These are phyloP conservation scores for Ailurus styani DNA, from an alignment of 2,113 vertebrate genomes.

Conservation along the genomic window DNA sequence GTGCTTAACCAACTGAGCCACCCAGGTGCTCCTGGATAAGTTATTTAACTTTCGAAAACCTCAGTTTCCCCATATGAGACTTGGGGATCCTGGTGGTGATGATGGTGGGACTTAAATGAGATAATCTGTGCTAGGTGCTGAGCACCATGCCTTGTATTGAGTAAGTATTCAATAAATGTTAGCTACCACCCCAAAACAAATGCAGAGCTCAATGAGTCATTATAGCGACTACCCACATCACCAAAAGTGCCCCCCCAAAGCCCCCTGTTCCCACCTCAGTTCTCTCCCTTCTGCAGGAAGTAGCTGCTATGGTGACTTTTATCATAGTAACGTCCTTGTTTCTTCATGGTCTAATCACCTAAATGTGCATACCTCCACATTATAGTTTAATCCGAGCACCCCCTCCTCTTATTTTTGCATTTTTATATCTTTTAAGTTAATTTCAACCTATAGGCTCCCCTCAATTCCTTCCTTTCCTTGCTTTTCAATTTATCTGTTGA, in stretches of 20 bases:
- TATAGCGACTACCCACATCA: too few species aligned
- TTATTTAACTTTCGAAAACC: neutral
- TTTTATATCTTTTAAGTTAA: neutral
- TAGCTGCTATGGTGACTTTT: neutral
- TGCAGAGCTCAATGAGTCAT: neutral
- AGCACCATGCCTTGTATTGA: neutral
- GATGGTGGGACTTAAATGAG: neutral
- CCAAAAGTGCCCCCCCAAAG: neutral
- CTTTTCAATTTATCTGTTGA: neutral
- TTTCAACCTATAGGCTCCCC: neutral
- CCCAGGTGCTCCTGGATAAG: too few species aligned
- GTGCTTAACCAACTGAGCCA: too few species aligned
- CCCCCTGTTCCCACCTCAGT: neutral
- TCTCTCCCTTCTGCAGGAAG: neutral
- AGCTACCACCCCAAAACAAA: neutral
- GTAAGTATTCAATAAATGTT: neutral
- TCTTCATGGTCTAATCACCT: neutral
- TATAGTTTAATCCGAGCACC: accelerated
- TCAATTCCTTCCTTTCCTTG: neutral
- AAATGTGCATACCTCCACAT: too few species aligned
- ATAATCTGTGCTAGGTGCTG: neutral
- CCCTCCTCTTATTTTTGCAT: neutral
- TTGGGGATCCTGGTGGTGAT: neutral
- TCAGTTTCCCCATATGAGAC: neutral
- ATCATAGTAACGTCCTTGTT: accelerated